Percentiles rank a stretch among this genome's conserved stretches.
Conservation (phyloP, 2,113 vertebrate genomes). For the Lophotis ruficrista region DNA sequence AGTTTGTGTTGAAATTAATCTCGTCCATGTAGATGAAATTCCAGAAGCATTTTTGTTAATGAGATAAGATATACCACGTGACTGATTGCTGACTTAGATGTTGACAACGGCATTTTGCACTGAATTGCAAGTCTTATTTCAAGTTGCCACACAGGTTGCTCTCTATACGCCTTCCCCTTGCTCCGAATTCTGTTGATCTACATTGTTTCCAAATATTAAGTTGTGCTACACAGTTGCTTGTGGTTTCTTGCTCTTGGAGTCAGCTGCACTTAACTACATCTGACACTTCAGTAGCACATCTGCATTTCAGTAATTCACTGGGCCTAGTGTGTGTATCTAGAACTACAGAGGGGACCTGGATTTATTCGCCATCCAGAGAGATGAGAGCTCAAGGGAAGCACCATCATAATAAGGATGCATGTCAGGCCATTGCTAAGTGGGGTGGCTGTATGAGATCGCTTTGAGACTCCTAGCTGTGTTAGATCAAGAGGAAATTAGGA, state of each 20-base stretch:
- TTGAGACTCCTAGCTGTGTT: neutral
- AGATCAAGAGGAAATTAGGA: neutral
- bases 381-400: neutral
- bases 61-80: neutral
- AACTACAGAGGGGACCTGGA: neutral
- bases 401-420: neutral
- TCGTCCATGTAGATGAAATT: neutral
- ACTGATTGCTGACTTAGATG: neutral
- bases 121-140: neutral
- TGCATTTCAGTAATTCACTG: neutral
- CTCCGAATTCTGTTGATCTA: neutral
- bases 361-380: neutral
- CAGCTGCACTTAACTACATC: neutral
- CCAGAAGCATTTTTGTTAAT: neutral
- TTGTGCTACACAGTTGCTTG: neutral
- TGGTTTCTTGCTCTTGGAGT: neutral
- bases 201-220: neutral
- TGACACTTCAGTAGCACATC: neutral
- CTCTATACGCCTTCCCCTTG: neutral
- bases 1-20: neutral
- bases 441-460: neutral
- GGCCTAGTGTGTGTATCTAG: neutral
- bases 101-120: neutral
- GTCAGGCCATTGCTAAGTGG: neutral
- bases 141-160: accelerated